Evolutionary conservation across 2,113 vertebrate species (phyloP).

Genomic region (Charadrius vociferus): DNA sequence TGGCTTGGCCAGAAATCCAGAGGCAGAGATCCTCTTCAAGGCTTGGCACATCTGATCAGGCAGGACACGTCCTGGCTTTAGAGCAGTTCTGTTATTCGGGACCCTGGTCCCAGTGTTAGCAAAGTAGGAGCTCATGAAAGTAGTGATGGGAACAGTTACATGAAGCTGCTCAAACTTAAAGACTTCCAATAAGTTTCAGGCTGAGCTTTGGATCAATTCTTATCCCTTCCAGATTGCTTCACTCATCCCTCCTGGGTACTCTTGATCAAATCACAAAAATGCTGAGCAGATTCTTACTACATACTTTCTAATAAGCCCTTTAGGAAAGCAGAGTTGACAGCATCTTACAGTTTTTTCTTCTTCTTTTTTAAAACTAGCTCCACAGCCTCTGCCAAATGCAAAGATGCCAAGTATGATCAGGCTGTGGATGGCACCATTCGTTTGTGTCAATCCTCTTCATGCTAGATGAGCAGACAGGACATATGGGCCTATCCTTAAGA

Average conservation of each 20-base stretch:
- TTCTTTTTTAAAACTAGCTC: constrained; percentile 31
- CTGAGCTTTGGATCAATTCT: constrained; percentile 39
- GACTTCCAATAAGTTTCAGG: neutral
- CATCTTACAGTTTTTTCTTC: neutral
- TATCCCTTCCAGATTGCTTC: constrained; percentile 11
- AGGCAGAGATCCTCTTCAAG: neutral
- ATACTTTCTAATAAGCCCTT: constrained; percentile 35
- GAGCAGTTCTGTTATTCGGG: neutral
- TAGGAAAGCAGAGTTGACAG: constrained; percentile 53
- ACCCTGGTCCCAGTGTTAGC: neutral
- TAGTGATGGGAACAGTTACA: neutral
- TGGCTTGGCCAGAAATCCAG: neutral
- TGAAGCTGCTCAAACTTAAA: neutral
- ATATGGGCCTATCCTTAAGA: constrained; percentile 13
- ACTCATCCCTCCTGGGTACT: neutral
- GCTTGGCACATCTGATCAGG: neutral
- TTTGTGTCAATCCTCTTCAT: constrained; percentile 30
- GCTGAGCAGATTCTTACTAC: constrained; percentile 40
- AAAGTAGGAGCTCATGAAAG: neutral
- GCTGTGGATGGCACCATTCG: constrained; percentile 19
- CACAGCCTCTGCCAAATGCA: constrained; percentile 24
- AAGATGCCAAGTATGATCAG: constrained; percentile 29
- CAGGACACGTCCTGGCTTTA: neutral
- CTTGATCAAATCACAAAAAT: constrained; percentile 38
- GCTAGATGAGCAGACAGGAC: constrained; percentile 43